Evolutionary conservation across 2,113 vertebrate species (phyloP).

Genomic region (Tachysurus fulvidraco): DNA sequence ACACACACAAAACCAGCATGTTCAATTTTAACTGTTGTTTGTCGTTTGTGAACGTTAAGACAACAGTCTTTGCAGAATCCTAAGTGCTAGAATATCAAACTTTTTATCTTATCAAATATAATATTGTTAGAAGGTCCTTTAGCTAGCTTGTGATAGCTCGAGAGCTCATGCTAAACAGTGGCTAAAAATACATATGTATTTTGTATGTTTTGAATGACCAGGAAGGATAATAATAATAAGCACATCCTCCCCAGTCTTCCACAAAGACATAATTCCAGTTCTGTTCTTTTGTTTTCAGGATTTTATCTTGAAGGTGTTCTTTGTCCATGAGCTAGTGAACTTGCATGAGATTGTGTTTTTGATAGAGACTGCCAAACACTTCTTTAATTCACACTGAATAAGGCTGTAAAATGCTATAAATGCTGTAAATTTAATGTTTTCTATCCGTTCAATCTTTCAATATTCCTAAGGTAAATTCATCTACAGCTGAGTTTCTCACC

Average conservation of each 20-base stretch:
- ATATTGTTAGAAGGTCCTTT: background rate
- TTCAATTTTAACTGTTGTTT: background rate
- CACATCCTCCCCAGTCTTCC: background rate
- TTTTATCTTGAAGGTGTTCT: background rate
- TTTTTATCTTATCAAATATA: background rate
- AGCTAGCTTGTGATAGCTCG: background rate
- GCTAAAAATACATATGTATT: background rate
- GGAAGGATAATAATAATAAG: background rate
- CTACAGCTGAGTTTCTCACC: background rate
- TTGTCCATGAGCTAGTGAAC: background rate
- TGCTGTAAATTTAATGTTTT: background rate
- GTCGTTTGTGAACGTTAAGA: background rate
- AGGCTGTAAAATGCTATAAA: background rate
- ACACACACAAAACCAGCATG: background rate
- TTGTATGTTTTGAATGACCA: background rate
- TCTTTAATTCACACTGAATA: background rate
- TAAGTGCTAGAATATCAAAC: background rate
- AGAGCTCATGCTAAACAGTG: background rate
- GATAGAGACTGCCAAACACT: background rate
- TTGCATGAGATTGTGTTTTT: background rate
- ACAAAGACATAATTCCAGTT: background rate
- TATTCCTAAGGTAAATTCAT: background rate
- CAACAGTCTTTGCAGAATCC: background rate
- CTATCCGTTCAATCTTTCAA: background rate
- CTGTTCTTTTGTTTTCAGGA: background rate